A percentile compares a stretch with the other conserved stretches of the same genome.
These are phyloP conservation scores for Rhinoptilus africanus DNA, from an alignment of 2,113 vertebrate species.

Conservation along the genomic window DNA sequence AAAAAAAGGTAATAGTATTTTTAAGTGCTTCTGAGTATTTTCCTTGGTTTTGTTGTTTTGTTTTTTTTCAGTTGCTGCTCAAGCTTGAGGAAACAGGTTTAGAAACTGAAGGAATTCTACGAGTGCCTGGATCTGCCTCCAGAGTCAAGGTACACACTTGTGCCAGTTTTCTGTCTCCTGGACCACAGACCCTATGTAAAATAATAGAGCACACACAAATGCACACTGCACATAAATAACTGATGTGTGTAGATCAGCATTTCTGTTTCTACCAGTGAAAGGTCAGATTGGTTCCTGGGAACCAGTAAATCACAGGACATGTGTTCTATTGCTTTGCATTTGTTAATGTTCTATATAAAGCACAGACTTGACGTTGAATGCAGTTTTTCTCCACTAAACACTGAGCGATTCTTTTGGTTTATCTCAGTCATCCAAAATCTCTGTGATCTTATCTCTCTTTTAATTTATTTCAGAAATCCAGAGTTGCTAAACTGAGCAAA, in stretches of 20 bases:
- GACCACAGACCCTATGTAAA: neutral
- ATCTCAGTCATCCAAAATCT: neutral
- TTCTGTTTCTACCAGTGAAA: neutral
- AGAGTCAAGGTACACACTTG: conserved; percentile 85
- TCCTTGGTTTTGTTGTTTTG: neutral
- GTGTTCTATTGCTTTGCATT: neutral
- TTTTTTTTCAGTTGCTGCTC: conserved; percentile 82
- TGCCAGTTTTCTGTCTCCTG: neutral
- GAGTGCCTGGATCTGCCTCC: conserved; percentile 91
- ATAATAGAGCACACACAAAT: neutral
- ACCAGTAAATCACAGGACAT: conserved; percentile 1
- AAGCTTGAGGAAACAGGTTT: conserved; percentile 90
- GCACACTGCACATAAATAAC: neutral
- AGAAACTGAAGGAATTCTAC: conserved; percentile 93
- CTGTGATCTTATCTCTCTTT: conserved; percentile 19
- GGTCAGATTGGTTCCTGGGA: conserved; percentile 34
- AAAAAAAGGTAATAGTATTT: neutral
- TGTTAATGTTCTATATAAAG: conserved; percentile 15
- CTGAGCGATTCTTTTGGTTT: neutral
- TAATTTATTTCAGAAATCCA: conserved; percentile 28
- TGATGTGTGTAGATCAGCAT: neutral
- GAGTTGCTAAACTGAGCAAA: neutral
- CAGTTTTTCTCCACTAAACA: neutral
- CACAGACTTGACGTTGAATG: neutral
- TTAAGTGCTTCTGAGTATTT: neutral